phyloP scores from a whole-genome alignment of 2,797 vertebrate species.

The Malacoctenus gilli region DNA sequence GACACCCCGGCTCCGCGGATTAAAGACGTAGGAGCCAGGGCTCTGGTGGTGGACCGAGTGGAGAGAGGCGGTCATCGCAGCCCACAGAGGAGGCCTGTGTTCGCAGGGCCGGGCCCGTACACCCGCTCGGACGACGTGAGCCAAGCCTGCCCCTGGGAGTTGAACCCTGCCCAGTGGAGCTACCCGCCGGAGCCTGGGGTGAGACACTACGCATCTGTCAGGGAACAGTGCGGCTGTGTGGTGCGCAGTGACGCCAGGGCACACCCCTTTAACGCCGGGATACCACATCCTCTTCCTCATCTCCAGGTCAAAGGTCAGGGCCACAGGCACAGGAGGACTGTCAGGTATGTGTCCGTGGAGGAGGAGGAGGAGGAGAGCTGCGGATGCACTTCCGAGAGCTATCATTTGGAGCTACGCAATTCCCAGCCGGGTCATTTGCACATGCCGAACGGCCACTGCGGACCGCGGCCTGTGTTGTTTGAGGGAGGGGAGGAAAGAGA shows the following conservation, averaged over 20 bases:
- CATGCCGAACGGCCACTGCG: constrained; percentile 70
- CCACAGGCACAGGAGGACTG: constrained; percentile 59
- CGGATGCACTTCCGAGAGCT: constrained; percentile 38
- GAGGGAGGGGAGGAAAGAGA: constrained; percentile 62
- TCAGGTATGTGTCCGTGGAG: constrained; percentile 54
- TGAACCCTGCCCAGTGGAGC: constrained; percentile 67
- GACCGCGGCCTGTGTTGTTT: constrained; percentile 36
- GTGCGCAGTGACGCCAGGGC: constrained; percentile 47
- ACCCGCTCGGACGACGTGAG: constrained; percentile 55
- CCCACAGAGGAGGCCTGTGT: constrained; percentile 79
- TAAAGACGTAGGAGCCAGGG: constrained; percentile 60
- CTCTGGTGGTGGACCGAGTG: constrained; percentile 50
- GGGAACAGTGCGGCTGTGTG: constrained; percentile 75
- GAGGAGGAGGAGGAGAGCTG: constrained; percentile 60
- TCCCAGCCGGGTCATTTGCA: constrained; percentile 20
- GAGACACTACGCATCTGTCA: constrained; percentile 70
- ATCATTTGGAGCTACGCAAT: constrained; percentile 45
- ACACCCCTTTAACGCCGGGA: constrained; percentile 59
- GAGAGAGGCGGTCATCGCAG: constrained; percentile 64
- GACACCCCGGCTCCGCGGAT: constrained; percentile 61
- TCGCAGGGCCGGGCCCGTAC: constrained; percentile 58
- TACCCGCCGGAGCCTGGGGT: constrained; percentile 58
- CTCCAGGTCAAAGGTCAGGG: constrained; percentile 78
- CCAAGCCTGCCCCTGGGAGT: constrained; percentile 65
- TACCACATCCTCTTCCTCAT: constrained; percentile 71